phyloP scores from a whole-genome alignment of 2,797 vertebrate species.

The Spheniscus humboldti region DNA sequence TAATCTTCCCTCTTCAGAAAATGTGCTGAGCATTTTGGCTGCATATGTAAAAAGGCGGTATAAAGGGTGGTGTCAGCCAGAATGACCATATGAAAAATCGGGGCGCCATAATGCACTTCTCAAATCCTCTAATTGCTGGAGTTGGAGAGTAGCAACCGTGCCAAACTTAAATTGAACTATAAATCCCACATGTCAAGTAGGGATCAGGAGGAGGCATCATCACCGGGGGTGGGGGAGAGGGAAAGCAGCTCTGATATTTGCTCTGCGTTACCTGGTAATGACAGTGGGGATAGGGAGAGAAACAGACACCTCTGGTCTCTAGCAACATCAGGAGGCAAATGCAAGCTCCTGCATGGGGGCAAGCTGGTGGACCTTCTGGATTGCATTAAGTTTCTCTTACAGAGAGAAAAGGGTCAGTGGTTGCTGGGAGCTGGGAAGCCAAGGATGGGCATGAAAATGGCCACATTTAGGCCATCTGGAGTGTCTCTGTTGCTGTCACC shows the following conservation, averaged over 20 bases:
- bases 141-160: neutral
- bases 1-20: conserved; percentile 46
- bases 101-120: neutral
- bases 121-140: conserved; percentile 4
- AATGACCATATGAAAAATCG: conserved; percentile 38
- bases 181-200: neutral
- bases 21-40: neutral
- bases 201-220: neutral
- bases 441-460: neutral
- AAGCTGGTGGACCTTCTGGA: neutral
- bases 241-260: neutral
- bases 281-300: neutral
- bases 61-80: neutral
- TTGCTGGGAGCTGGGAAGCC: neutral
- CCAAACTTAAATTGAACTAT: neutral
- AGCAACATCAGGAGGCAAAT: neutral
- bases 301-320: neutral
- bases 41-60: neutral
- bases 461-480: neutral
- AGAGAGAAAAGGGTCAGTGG: neutral
- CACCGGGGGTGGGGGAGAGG: neutral
- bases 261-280: neutral
- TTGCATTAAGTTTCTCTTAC: neutral
- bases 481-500: neutral
- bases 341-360: neutral